These are phyloP conservation scores for Phrynocephalus guinanensis DNA, from an alignment of 2,797 vertebrate species.

Conservation along the genomic window DNA sequence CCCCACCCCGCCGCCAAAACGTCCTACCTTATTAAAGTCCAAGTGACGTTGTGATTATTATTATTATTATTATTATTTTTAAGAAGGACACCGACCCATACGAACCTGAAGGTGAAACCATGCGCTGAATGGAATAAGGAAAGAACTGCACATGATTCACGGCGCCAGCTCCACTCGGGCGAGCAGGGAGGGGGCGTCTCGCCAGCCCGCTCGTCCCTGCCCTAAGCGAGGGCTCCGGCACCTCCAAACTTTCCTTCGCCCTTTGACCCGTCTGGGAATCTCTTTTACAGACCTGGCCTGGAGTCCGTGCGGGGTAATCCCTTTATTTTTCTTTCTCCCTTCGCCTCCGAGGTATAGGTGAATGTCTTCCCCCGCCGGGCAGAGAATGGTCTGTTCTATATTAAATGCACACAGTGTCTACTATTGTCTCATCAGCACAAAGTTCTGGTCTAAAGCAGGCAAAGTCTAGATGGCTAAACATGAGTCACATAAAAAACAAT, in stretches of 20 bases:
- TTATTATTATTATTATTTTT: too few species aligned
- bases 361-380: constrained; percentile 71
- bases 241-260: constrained; percentile 27
- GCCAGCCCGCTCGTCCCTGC: constrained; percentile 1
- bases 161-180: constrained; percentile 82
- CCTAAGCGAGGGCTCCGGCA: constrained; percentile 3
- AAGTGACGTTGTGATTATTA: constrained; percentile 28
- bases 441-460: constrained; percentile 84
- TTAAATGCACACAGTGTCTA: constrained; percentile 85
- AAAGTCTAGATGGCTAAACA: constrained; percentile 71
- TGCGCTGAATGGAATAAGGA: constrained; percentile 83
- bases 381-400: constrained; percentile 80
- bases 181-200: constrained; percentile 71
- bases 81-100: constrained; percentile 74
- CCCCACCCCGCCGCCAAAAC: background rate
- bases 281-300: background rate
- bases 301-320: background rate
- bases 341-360: constrained; percentile 41
- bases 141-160: constrained; percentile 88
- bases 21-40: constrained; percentile 62
- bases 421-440: constrained; percentile 91
- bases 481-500: constrained; percentile 63
- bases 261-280: constrained; percentile 2
- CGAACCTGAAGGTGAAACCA: constrained; percentile 87
- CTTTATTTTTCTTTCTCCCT: background rate